A percentile compares a stretch with the other conserved stretches of the same genome.
Conservation (phyloP, 2,797 vertebrate genomes). For the Falco naumanni region DNA sequence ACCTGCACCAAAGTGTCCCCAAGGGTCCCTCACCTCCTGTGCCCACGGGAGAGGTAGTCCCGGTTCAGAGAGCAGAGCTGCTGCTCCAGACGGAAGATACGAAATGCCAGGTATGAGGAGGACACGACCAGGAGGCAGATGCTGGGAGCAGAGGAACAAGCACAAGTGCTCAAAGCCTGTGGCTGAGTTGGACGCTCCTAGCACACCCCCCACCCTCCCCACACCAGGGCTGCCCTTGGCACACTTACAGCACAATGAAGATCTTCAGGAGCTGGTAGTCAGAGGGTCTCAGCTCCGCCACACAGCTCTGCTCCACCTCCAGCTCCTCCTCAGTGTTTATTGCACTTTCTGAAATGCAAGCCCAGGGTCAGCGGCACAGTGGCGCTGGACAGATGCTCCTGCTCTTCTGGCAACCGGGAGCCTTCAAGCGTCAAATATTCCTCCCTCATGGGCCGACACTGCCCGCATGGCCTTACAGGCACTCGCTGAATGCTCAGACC, state of each 20-base stretch:
- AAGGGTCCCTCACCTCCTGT: conserved; percentile 78
- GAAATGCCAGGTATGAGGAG: conserved; percentile 92
- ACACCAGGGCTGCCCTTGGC: accelerated
- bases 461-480: background rate
- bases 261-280: conserved; percentile 92
- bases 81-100: conserved; percentile 94
- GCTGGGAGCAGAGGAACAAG: conserved; percentile 66
- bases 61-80: conserved; percentile 85
- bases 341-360: conserved; percentile 80
- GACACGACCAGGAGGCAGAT: conserved; percentile 92
- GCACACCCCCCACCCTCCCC: accelerated
- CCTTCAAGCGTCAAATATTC: background rate
- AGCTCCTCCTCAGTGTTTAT: conserved; percentile 84
- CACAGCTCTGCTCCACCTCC: conserved; percentile 78
- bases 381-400: accelerated
- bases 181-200: accelerated
- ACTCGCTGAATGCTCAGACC: accelerated
- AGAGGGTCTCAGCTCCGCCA: conserved; percentile 83
- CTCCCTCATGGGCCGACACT: background rate
- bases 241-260: conserved; percentile 92
- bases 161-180: accelerated
- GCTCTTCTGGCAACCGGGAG: background rate
- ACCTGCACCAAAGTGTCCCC: background rate
- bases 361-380: accelerated
- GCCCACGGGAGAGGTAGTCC: conserved; percentile 66